phyloP scores from a whole-genome alignment of 2,888 invertebrate species.

The Thera obeliscata region DNA sequence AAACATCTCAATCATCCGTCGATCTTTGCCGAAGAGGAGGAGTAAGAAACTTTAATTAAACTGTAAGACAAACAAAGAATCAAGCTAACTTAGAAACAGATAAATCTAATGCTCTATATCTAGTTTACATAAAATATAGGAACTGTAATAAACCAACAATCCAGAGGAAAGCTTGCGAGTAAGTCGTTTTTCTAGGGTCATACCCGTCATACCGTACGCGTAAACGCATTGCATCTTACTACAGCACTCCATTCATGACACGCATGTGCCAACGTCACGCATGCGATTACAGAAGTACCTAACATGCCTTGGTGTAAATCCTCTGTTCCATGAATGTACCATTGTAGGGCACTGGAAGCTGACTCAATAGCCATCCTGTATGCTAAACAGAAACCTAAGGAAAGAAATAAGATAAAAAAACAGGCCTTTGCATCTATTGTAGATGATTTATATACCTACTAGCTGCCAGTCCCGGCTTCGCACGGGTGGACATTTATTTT shows the following conservation, averaged over 20 bases:
- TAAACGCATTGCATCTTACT: conserved; percentile 7
- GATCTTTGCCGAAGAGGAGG: background rate
- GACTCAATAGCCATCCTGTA: conserved; percentile 8
- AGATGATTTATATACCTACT: too few species aligned
- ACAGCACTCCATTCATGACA: conserved; percentile 16
- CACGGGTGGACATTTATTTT: too few species aligned
- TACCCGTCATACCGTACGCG: background rate
- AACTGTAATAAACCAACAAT: too few species aligned
- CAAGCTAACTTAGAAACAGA: too few species aligned
- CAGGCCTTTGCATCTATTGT: too few species aligned
- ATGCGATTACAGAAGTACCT: conserved; percentile 15
- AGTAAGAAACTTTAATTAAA: too few species aligned
- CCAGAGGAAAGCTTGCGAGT: too few species aligned
- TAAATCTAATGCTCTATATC: too few species aligned
- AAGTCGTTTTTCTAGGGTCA: background rate
- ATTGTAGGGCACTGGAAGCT: conserved; percentile 11
- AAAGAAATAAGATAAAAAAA: background rate
- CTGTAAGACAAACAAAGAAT: too few species aligned
- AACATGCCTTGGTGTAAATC: conserved; percentile 6
- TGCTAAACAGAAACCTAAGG: background rate
- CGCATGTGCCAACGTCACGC: conserved; percentile 25
- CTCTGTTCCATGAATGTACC: conserved; percentile 30
- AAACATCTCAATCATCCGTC: background rate
- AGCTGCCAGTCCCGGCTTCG: too few species aligned
- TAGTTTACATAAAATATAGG: too few species aligned